These are phyloP conservation scores for Pachypanchax playfairii DNA, from an alignment of 2,113 vertebrate genomes.

Conservation along the genomic window DNA sequence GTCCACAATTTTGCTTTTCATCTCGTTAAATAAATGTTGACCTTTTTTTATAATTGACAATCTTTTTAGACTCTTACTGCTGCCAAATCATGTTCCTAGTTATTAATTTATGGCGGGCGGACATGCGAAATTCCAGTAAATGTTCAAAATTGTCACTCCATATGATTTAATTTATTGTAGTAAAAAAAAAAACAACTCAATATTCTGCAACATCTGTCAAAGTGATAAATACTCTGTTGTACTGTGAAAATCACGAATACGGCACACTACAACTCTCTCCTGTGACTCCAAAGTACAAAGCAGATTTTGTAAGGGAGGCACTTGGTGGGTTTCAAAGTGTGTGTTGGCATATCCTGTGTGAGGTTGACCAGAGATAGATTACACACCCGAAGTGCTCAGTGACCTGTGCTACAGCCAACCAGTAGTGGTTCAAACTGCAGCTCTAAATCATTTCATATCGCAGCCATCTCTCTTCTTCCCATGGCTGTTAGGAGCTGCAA, in stretches of 20 bases:
- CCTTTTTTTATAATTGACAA: constrained; percentile 22
- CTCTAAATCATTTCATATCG: constrained; percentile 74
- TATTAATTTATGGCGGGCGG: constrained; percentile 56
- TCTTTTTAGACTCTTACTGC: constrained; percentile 24
- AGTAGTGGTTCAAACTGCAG: constrained; percentile 66
- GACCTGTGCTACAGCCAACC: constrained; percentile 62
- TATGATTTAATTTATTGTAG: constrained; percentile 32
- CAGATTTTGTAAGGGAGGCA: constrained; percentile 56
- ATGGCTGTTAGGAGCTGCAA: constrained; percentile 66
- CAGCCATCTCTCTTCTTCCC: constrained; percentile 68
- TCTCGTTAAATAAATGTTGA: constrained; percentile 26
- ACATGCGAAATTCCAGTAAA: constrained; percentile 62
- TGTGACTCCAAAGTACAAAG: constrained; percentile 26
- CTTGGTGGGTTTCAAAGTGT: constrained; percentile 61
- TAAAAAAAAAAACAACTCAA: constrained; percentile 31
- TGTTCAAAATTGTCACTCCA: constrained; percentile 44
- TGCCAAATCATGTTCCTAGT: constrained; percentile 50
- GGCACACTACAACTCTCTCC: constrained; percentile 30
- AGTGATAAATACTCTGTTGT: constrained; percentile 39
- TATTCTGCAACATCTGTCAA: constrained; percentile 15
- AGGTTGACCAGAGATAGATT: constrained; percentile 73
- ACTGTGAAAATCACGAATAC: constrained; percentile 19
- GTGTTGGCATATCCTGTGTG: constrained; percentile 71
- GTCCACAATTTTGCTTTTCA: not conserved
- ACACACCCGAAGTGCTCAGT: constrained; percentile 70